Percentiles rank a stretch among this genome's conserved stretches.
Evolutionary conservation across 2,888 invertebrate genomes (phyloP).

Genomic region (Calameuta idolon): DNA sequence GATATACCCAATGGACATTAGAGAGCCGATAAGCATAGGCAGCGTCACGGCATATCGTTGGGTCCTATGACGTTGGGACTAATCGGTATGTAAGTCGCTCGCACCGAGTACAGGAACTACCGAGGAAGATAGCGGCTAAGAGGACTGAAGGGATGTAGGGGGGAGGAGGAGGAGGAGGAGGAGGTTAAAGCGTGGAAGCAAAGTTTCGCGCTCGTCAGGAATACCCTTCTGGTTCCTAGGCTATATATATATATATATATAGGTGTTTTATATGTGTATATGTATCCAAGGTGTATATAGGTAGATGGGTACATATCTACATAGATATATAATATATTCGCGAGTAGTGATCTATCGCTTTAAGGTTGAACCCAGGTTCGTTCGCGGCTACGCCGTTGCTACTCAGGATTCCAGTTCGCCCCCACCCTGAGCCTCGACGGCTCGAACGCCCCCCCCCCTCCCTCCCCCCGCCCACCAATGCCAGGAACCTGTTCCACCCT

Average conservation of each 20-base stretch:
- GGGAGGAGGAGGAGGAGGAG: background rate
- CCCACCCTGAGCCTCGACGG: slow-evolving; percentile 46
- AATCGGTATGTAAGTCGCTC: background rate
- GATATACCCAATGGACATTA: background rate
- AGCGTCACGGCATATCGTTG: background rate
- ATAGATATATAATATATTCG: slow-evolving; percentile 20
- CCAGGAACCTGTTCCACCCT: slow-evolving; percentile 61
- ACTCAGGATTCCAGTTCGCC: slow-evolving; percentile 67
- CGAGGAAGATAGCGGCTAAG: background rate
- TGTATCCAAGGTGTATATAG: background rate
- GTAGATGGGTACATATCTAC: background rate
- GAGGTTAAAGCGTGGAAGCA: background rate
- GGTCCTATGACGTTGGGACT: background rate
- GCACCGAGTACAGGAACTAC: background rate
- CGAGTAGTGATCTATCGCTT: slow-evolving; percentile 63
- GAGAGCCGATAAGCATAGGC: background rate
- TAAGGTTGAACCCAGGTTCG: slow-evolving; percentile 64
- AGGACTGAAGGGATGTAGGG: background rate
- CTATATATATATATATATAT: background rate
- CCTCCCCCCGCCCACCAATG: slow-evolving; percentile 52
- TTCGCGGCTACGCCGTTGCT: slow-evolving; percentile 66
- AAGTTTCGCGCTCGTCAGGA: background rate
- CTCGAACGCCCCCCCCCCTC: slow-evolving; percentile 45
- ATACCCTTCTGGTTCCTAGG: background rate
- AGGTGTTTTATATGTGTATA: background rate